Base-by-base conservation (phyloP, 2,888 invertebrate species). In the Luffia ferchaultella region DNA sequence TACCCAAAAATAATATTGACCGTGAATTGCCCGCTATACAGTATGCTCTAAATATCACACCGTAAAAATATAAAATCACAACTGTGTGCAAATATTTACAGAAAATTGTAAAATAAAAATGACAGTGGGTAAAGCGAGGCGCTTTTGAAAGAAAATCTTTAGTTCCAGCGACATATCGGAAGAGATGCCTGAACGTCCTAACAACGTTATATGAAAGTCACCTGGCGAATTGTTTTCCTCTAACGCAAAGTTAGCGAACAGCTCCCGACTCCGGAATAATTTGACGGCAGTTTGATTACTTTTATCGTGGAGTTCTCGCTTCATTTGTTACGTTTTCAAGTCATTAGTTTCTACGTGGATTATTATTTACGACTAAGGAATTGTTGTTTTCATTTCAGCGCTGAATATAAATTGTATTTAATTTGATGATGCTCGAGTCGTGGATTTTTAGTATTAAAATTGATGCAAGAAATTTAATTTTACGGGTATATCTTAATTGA, bases 311-410 rank as follows among this genome's bases (percentile, higher is more conserved):
- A n/a, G 70, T 77, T 79, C 70, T 73, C 82, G 73, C 74, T 77
- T 77, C 70, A 78, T 69, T 76, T 75, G 77, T 68, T 73, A 63
- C 76, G 74, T 76, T 79, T 74, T 75, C 82, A 58, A 72, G 65
- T 78, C 82, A 82, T 83, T 83, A 78, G 78, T 80, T 83, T 80
- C n/a, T 75, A 80, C 78, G 76, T 73, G 77, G 72, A 76, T 79
- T 73, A 74, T 72, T 73, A 68, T 65, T 71, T 52, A 52, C 50
- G 50, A 46, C 49, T 49, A 68, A 72, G 68, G 64, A 74, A 77
- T 75, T 74, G 30, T 30, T 30, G 30, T 30, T 30, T 30, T 3
- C 30, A 12, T 30, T 30, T 30, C 30, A 30, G 30, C 30, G 30
- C 30, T 30, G 30, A 30, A 30, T 30, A 7, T 30, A 30, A 30